phyloP scores from a whole-genome alignment of 2,888 invertebrate species.

The Mythimna loreyi region DNA sequence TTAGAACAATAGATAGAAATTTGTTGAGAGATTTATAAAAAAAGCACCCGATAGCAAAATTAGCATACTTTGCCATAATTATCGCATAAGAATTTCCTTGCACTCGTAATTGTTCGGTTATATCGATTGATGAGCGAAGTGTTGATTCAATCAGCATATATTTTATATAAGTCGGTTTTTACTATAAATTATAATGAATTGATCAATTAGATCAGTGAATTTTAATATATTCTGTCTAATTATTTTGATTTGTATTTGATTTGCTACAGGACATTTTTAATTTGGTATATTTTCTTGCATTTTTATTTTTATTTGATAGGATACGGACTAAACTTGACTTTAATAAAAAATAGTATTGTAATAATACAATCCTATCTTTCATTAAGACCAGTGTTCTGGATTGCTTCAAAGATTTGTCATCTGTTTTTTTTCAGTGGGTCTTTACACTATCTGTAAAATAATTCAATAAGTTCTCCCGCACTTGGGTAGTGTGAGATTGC shows the following conservation, averaged over 20 bases:
- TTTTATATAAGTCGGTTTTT: constrained; percentile 53
- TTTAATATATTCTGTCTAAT: constrained; percentile 1
- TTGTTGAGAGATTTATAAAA: constrained; percentile 80
- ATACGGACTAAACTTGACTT: no score
- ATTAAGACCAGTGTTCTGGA: not conserved
- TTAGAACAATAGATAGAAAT: constrained; percentile 89
- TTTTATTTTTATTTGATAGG: not conserved
- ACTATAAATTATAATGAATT: constrained; percentile 9
- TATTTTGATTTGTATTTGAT: not conserved
- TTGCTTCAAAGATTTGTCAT: not conserved
- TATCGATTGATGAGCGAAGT: constrained; percentile 47
- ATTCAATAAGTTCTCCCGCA: no score
- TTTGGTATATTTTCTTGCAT: not conserved
- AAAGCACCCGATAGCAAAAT: constrained; percentile 73
- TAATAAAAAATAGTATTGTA: no score
- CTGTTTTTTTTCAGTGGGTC: not conserved
- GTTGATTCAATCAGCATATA: constrained; percentile 55
- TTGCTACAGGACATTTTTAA: no score
- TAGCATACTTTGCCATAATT: constrained; percentile 73
- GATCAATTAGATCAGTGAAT: constrained; percentile 11
- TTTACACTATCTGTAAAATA: no score
- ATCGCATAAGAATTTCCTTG: constrained; percentile 64
- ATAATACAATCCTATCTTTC: no score
- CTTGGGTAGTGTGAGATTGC: no score
- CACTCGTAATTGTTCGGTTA: constrained; percentile 66